Evolutionary conservation across 64 coral and sea anemone species (phyloP), one percentile per base, ranked within the genome.

Genomic region (Catalaphyllia jardinei): DNA sequence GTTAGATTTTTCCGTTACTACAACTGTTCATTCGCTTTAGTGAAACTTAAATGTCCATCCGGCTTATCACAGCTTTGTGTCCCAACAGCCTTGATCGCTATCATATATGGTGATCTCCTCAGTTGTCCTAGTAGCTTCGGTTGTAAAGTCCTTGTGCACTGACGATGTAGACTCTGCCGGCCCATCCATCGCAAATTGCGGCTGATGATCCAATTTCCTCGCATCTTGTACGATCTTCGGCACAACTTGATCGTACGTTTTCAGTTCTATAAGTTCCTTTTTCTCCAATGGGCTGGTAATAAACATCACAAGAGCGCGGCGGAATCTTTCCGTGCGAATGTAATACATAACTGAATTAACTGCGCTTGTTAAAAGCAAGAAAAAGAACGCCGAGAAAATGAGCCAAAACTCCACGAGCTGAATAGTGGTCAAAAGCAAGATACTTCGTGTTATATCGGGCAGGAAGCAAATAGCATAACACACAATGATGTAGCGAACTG

Each of bases 301-400:
- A 60, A 80, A 61, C 28, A 80, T 8, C 4, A 80, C 17, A 4
- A 80, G 16, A 0, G 78, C 78, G 14, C 78, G 78, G 51, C 78
- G 78, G 18, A 80, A 80, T 80, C 78, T 30, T 80, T 80, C 78
- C 25, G 78, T 80, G 14, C 78, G 55, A 80, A 29, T 29, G 13
- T 80, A 80, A 54, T 80, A 80, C 13, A 62, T 60, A 17, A 62
- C 29, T 31, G 28, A 60, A 28, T 80, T 80, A 30, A 80, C 55
- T 61, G 54, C 55, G 29, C 78, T 61, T 8, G 78, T 80, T 61
- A 80, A 6, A 20, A 80, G 52, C 15, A 80, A 31, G 29, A 80
- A 80, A 28, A 61, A 80, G 15, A 80, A 59, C 51, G 57, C 54
- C 8, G 2, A 31, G 61, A 80, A 80, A 14, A 80, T 27, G 9